Base-by-base conservation (phyloP, 2,888 invertebrate genomes). In the Phorcus lineatus region DNA sequence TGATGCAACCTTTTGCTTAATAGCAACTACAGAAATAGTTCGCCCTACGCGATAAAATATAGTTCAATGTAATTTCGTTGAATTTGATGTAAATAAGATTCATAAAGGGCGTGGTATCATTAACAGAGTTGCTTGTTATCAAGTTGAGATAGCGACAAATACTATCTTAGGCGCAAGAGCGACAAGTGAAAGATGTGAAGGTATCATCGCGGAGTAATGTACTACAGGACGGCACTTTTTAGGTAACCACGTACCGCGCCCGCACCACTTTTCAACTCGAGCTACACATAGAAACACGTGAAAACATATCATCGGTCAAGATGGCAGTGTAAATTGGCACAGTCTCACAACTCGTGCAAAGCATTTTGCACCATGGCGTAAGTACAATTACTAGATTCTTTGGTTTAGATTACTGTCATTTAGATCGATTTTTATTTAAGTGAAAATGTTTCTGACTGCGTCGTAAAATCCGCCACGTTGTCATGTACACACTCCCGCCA, bases 291-390 rank as follows among this genome's bases (percentile, higher is more conserved):
- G 24, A 40, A 47, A 47, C 47, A 47, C 7, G 66, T 28, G 17
- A 52, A 17, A 47, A 57, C 16, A 19, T 53, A 53, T 16, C n/a
- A 31, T 52, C 24, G 22, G 22, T 53, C 17, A 82, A 77, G 70
- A 84, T 84, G 84, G 80, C 81, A 47, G 84, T 79, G 47, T 84
- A 80, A 79, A 79, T 24, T 70, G 17, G 81, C 78, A 80, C 80
- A 62, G 54, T 76, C 79, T 31, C 36, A 54, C 66, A 78, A 77
- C 80, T 78, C 80, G 79, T 87, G 87, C 88, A 87, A 85, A 57
- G 75, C 80, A 74, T 79, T 75, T 82, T 76, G 83, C 85, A 90
- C 75, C 84, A 90, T 90, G 90, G 89, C 89, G 90, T 90, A 84
- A 89, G 90, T 90, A 84, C 0, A 47, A 36, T 70, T 77, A 36